phyloP scores from a whole-genome alignment of 2,113 vertebrate genomes.

The Pangasianodon hypophthalmus region DNA sequence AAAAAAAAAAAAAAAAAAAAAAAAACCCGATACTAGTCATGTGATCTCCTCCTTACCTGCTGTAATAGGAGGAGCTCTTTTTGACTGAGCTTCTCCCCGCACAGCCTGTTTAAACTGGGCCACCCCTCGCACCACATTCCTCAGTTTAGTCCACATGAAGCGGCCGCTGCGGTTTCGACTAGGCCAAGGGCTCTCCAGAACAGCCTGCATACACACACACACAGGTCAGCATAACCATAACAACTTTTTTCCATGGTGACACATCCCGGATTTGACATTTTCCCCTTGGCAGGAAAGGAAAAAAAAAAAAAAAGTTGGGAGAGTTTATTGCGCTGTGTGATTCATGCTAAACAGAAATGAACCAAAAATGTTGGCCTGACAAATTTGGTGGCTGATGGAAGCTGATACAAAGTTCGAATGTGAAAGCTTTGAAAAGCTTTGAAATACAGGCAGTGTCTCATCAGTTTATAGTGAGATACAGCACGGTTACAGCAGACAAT shows the following conservation, averaged over 20 bases:
- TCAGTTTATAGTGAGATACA: neutral
- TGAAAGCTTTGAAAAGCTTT: neutral
- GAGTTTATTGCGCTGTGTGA: neutral
- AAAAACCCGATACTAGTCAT: neutral
- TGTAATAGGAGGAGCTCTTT: slow-evolving; percentile 60
- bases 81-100: slow-evolving; percentile 65
- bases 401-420: neutral
- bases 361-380: too few species aligned
- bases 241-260: neutral
- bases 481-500: neutral
- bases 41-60: slow-evolving; percentile 74
- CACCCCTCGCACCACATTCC: slow-evolving; percentile 86
- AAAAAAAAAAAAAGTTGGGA: neutral
- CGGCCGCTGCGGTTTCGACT: slow-evolving; percentile 90
- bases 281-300: neutral
- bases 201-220: slow-evolving; percentile 74
- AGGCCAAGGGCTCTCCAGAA: slow-evolving; percentile 94
- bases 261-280: neutral
- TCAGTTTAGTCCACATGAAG: slow-evolving; percentile 95
- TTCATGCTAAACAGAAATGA: neutral
- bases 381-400: neutral
- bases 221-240: slow-evolving; percentile 27
- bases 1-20: neutral
- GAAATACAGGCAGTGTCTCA: too few species aligned
- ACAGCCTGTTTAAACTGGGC: slow-evolving; percentile 86